Evolutionary conservation across 1,140 invertebrate genomes (phyloP).

Genomic region (Drosophila novamexicana): DNA sequence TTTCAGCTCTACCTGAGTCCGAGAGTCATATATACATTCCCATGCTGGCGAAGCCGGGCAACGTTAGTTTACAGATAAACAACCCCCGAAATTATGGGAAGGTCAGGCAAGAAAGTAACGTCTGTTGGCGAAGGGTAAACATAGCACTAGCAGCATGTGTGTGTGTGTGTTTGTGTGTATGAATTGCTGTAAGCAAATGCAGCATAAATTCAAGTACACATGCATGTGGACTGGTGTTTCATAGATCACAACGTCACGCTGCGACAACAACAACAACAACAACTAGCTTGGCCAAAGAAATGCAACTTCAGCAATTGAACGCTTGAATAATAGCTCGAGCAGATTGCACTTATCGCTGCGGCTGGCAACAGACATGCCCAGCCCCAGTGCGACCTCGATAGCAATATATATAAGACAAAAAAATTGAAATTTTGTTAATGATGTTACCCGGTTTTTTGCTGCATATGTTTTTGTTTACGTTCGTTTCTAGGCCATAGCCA

Average conservation of each 20-base stretch:
- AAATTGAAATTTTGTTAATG: slow-evolving; percentile 54
- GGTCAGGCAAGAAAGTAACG: slow-evolving; percentile 64
- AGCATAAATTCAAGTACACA: slow-evolving; percentile 69
- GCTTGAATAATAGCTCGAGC: slow-evolving; percentile 45
- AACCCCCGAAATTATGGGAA: slow-evolving; percentile 47
- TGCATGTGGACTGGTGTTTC: slow-evolving; percentile 43
- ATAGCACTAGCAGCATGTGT: slow-evolving; percentile 28
- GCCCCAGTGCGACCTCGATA: slow-evolving; percentile 70
- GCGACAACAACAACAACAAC: slow-evolving; percentile 55
- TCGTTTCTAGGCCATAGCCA: slow-evolving; percentile 68
- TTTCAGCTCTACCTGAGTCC: slow-evolving; percentile 56
- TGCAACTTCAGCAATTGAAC: slow-evolving; percentile 69
- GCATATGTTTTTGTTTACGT: slow-evolving; percentile 62
- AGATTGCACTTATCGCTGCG: slow-evolving; percentile 4
- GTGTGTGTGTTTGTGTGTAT: not conserved
- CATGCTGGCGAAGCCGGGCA: slow-evolving; percentile 47
- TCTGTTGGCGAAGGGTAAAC: slow-evolving; percentile 71
- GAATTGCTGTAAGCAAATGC: slow-evolving; percentile 23
- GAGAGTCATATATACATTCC: slow-evolving; percentile 46
- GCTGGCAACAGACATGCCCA: slow-evolving; percentile 12
- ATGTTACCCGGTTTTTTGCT: slow-evolving; percentile 74
- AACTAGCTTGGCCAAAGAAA: slow-evolving; percentile 49
- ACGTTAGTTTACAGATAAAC: slow-evolving; percentile 20
- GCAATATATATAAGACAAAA: slow-evolving; percentile 20
- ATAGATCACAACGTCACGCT: slow-evolving; percentile 70